Evolutionary conservation across 2,797 vertebrate species (phyloP).

Genomic region (Enteromius mattozi): DNA sequence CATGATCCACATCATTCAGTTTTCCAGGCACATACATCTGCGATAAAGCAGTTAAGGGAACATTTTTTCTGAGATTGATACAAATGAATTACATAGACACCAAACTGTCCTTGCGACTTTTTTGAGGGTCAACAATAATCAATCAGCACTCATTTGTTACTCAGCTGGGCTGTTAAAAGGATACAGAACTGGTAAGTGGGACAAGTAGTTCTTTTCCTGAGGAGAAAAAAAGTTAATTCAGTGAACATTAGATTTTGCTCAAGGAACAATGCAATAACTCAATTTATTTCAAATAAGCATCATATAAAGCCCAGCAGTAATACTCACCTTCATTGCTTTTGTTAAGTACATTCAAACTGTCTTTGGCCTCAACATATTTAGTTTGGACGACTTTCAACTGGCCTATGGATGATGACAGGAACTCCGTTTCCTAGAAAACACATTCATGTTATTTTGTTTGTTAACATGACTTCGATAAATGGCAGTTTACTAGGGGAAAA

Average conservation of each 20-base stretch:
- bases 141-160: background rate
- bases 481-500: background rate
- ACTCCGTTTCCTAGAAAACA: slow-evolving; percentile 88
- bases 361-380: slow-evolving; percentile 94
- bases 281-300: background rate
- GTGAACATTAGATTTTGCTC: background rate
- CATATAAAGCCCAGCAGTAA: background rate
- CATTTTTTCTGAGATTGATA: background rate
- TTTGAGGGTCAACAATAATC: background rate
- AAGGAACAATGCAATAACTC: background rate
- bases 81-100: background rate
- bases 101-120: background rate
- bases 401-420: slow-evolving; percentile 90
- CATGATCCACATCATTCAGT: slow-evolving; percentile 85
- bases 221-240: slow-evolving; percentile 36
- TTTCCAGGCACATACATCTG: slow-evolving; percentile 97
- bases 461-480: background rate
- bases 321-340: slow-evolving; percentile 86
- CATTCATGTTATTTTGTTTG: background rate
- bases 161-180: slow-evolving; percentile 71
- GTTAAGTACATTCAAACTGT: slow-evolving; percentile 87
- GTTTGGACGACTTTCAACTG: slow-evolving; percentile 94
- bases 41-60: slow-evolving; percentile 72
- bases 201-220: slow-evolving; percentile 93
- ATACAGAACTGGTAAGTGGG: slow-evolving; percentile 95